phyloP scores from a whole-genome alignment of 2,797 vertebrate species.

The Eulemur rubriventer region DNA sequence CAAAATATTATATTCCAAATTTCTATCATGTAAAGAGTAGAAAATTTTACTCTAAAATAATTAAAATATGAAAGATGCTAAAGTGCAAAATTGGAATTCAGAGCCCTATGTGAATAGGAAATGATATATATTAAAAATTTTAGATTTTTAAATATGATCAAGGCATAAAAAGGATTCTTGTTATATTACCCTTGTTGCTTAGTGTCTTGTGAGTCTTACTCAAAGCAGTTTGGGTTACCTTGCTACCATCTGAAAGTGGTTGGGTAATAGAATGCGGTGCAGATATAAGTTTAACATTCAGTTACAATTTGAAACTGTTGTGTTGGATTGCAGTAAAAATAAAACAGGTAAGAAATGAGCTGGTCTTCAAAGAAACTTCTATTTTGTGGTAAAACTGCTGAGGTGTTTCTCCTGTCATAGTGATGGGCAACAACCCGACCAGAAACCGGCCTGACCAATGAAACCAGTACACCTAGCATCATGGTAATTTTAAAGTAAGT shows the following conservation, averaged over 20 bases:
- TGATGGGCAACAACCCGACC: not conserved
- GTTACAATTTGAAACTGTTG: not conserved
- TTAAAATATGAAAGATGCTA: not conserved
- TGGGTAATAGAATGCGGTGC: not conserved
- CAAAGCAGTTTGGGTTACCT: not conserved
- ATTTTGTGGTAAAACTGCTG: not conserved
- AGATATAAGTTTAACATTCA: not conserved
- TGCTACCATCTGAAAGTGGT: not conserved
- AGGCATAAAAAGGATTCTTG: not conserved
- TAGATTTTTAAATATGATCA: not conserved
- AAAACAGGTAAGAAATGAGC: not conserved
- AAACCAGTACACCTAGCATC: not conserved
- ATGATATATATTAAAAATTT: not conserved
- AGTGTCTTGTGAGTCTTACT: not conserved
- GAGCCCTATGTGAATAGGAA: not conserved
- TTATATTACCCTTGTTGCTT: not conserved
- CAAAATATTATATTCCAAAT: conserved; percentile 23
- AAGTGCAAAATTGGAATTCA: not conserved
- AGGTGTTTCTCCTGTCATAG: not conserved
- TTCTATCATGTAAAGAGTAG: conserved; percentile 11
- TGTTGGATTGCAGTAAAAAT: not conserved
- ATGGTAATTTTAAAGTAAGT: not conserved
- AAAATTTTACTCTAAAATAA: conserved; percentile 60
- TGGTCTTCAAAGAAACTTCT: not conserved
- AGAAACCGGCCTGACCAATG: not conserved